A percentile compares a stretch with the other conserved stretches of the same genome.
These are phyloP conservation scores for Pseudococcus longispinus DNA, from an alignment of 2,888 invertebrate genomes.

Conservation along the genomic window DNA sequence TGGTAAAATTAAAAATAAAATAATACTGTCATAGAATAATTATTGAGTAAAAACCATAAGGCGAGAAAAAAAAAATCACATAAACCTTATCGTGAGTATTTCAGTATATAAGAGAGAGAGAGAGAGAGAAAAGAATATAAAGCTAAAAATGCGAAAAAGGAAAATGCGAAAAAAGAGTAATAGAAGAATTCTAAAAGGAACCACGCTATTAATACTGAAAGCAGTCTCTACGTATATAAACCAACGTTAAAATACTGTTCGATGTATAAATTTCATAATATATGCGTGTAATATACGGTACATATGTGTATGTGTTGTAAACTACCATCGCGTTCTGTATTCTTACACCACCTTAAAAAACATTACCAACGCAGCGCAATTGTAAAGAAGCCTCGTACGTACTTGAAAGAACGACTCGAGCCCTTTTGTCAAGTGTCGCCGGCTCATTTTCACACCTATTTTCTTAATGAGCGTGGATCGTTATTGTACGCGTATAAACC, in stretches of 20 bases:
- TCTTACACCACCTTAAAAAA: conserved; percentile 25
- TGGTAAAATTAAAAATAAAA: conserved; percentile 28
- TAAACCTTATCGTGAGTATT: not conserved
- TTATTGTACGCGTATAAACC: conserved; percentile 32
- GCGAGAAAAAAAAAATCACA: conserved; percentile 3
- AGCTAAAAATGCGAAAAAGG: not conserved
- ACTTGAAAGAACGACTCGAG: conserved; percentile 41
- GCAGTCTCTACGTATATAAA: conserved; percentile 28
- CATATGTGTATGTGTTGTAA: conserved; percentile 18
- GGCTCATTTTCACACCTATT: conserved; percentile 41
- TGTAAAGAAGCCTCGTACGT: conserved; percentile 32
- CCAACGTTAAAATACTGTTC: conserved; percentile 18
- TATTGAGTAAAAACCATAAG: conserved; percentile 13
- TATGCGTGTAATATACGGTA: conserved; percentile 17
- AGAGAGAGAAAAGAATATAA: conserved; percentile 13
- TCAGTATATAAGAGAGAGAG: not conserved
- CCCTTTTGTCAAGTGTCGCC: conserved; percentile 42
- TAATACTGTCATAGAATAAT: conserved; percentile 13
- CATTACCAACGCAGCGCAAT: conserved; percentile 41
- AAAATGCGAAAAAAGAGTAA: not conserved
- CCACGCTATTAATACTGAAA: conserved; percentile 41
- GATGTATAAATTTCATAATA: conserved; percentile 24
- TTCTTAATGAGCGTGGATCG: conserved; percentile 41
- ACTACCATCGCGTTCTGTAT: not conserved
- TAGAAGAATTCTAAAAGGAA: conserved; percentile 24